These are phyloP conservation scores for Harpagifer antarcticus DNA, from an alignment of 2,797 vertebrate genomes.

Conservation along the genomic window DNA sequence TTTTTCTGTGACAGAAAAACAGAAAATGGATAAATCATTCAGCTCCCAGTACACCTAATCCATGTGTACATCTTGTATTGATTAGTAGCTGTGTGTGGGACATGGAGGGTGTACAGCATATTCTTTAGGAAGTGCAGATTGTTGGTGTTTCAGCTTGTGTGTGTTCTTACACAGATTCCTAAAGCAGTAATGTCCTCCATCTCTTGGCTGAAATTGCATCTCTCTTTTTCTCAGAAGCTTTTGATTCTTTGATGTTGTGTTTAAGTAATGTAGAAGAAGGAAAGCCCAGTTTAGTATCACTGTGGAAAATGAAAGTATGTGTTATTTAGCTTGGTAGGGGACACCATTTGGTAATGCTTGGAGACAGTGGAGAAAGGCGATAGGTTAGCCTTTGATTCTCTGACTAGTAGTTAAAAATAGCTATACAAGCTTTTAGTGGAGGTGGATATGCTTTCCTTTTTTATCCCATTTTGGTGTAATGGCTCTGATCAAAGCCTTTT, in stretches of 20 bases:
- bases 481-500: constrained; percentile 7
- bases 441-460: not conserved
- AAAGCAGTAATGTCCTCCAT: constrained; percentile 7
- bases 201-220: constrained; percentile 15
- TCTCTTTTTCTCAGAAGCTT: not conserved
- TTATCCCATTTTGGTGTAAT: not conserved
- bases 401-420: not conserved
- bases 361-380: not conserved
- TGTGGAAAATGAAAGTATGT: not conserved
- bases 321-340: not conserved
- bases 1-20: constrained; percentile 52
- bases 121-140: constrained; percentile 4
- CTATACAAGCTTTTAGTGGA: not conserved
- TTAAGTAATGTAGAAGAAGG: not conserved
- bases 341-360: no score
- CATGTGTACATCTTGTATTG: constrained; percentile 62
- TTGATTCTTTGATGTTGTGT: not conserved
- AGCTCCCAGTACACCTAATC: constrained; percentile 68
- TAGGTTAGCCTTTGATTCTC: not conserved
- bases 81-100: constrained; percentile 29
- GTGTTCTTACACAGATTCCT: constrained; percentile 12
- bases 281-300: not conserved
- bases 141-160: constrained; percentile 14
- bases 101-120: not conserved
- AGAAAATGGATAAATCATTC: constrained; percentile 69